These are phyloP conservation scores for Lithophane socia DNA, from an alignment of 2,888 invertebrate genomes.

Conservation along the genomic window DNA sequence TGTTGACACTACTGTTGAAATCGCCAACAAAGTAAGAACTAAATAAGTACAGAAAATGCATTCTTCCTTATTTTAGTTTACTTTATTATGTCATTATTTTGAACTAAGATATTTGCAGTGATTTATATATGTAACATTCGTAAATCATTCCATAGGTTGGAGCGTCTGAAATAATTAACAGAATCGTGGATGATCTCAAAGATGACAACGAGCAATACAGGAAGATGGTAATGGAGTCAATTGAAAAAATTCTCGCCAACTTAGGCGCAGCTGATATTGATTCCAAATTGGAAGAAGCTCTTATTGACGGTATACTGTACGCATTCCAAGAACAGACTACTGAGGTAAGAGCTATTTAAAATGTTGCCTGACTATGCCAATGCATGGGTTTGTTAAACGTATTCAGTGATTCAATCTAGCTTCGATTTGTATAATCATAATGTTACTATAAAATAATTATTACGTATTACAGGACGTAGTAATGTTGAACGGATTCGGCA, in stretches of 20 bases:
- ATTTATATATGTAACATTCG: not conserved
- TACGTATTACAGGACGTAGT: conserved; percentile 95
- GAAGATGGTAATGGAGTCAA: conserved; percentile 99
- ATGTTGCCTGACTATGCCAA: not conserved
- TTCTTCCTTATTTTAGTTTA: not conserved
- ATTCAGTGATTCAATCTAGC: not conserved
- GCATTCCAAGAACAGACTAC: conserved; percentile 99
- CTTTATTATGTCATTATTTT: not conserved
- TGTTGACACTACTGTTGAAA: conserved; percentile 99
- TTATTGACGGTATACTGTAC: conserved; percentile 99
- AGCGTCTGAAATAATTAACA: conserved; percentile 99
- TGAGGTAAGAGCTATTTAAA: conserved; percentile 91
- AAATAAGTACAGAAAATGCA: not conserved
- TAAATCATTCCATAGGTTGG: conserved; percentile 92
- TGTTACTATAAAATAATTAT: not conserved
- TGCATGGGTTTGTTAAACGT: not conserved
- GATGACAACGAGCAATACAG: conserved; percentile 99
- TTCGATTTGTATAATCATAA: not conserved
- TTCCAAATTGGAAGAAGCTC: conserved; percentile 98
- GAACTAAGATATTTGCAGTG: not conserved
- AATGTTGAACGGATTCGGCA: conserved; percentile 99
- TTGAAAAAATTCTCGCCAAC: conserved; percentile 99
- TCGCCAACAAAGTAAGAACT: conserved; percentile 96
- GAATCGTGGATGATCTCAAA: conserved; percentile 99
- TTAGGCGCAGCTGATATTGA: conserved; percentile 99